Evolutionary conservation across 2,797 vertebrate genomes (phyloP), one percentile per base, ranked within the genome.

Genomic region (Rousettus madagascariensis): DNA sequence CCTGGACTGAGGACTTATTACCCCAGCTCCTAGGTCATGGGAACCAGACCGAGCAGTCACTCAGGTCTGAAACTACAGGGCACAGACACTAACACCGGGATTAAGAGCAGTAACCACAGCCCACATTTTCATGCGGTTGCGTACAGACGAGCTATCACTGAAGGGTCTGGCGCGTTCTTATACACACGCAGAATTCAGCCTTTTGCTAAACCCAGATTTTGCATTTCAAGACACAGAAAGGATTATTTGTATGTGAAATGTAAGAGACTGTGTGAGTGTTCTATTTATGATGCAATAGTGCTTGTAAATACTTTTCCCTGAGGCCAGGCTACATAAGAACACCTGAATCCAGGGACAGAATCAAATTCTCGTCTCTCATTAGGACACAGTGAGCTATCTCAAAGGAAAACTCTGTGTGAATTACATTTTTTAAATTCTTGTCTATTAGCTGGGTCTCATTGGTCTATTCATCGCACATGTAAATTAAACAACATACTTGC

Each of bases 321-420:
- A 89, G 33, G 11, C n/a, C 24, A 53, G 74, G 68, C 96, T 94
- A 96, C 90, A 82, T 78, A 95, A 57, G 79, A 95, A 65, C 4
- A 55, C 24, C n/a, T 91, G 91, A 96, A 65, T 20, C 61, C 38
- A 69, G 90, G 69, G 87, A 86, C 0, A 1, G 13, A 85, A 41
- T 91, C n/a, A 51, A 41, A 90, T 0, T 26, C 2, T 53, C 94
- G 8, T 51, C 82, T 72, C 55, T 69, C 57, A 17, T 15, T 49
- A n/a, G 80, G 86, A 59, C 74, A 72, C 5, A 26, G 46, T 55
- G 24, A 84, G 33, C 59, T 28, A 16, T 46, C 85, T 90, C 90
- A 57, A 36, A 90, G 63, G 53, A 94, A 93, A 95, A 74, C 30
- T 82, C 61, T 1, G 11, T 19, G 17, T 13, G 20, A 95, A 65